Conservation (phyloP, 2,888 invertebrate genomes). For the Tetropium fuscum region DNA sequence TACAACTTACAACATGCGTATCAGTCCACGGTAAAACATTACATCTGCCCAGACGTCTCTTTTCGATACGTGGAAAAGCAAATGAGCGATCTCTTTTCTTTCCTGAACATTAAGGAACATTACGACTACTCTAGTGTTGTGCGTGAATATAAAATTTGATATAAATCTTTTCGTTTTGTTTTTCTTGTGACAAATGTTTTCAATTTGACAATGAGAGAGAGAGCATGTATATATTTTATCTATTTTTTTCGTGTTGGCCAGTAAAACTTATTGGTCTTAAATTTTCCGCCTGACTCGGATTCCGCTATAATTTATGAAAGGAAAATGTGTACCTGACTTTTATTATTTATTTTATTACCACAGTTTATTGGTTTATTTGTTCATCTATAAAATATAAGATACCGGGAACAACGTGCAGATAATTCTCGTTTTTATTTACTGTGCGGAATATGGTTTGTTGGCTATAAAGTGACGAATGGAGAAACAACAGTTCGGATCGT, state of each 20-base stretch:
- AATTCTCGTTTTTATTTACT: conserved; percentile 1
- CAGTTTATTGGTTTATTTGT: conserved; percentile 14
- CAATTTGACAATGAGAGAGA: conserved; percentile 25
- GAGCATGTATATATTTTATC: conserved; percentile 7
- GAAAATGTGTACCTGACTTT: conserved; percentile 43
- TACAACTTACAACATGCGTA: conserved; percentile 55
- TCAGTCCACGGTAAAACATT: conserved; percentile 48
- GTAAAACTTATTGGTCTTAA: conserved; percentile 33
- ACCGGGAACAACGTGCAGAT: background rate
- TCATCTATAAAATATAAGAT: conserved; percentile 16
- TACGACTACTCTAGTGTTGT: conserved; percentile 13
- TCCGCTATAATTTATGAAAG: conserved; percentile 42
- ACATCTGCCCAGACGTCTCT: conserved; percentile 43
- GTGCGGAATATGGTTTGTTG: too few relatives aligned
- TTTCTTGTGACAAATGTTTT: conserved; percentile 18
- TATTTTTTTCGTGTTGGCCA: conserved; percentile 15
- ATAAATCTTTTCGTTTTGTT: conserved; percentile 19
- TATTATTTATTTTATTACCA: conserved; percentile 40
- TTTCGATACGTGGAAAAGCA: conserved; percentile 33
- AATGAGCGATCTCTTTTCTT: conserved; percentile 19
- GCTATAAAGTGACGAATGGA: too few relatives aligned
- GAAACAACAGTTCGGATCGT: too few relatives aligned
- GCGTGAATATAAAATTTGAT: conserved; percentile 34
- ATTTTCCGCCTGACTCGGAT: conserved; percentile 19
- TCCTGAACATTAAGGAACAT: conserved; percentile 5